Conservation (phyloP, 2,113 vertebrate genomes). For the Merops nubicus region DNA sequence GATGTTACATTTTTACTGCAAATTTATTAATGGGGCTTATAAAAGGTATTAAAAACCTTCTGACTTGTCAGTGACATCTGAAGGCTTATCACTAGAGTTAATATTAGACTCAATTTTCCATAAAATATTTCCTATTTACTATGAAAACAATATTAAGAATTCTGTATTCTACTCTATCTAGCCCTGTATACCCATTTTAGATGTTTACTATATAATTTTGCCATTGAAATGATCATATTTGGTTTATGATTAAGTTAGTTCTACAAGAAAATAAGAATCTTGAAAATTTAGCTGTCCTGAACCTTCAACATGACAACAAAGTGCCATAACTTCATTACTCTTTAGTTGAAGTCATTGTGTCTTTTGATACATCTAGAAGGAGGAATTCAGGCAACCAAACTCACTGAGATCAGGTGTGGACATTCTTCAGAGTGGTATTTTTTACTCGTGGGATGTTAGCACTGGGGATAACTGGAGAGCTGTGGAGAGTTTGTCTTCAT, state of each 20-base stretch:
- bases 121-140: not conserved
- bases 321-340: not conserved
- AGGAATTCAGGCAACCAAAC: not conserved
- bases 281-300: not conserved
- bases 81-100: not conserved
- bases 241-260: not conserved
- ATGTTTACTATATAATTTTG: not conserved
- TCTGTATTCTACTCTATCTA: not conserved
- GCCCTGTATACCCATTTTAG: not conserved
- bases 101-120: not conserved
- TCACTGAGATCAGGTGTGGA: not conserved
- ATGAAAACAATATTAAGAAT: not conserved
- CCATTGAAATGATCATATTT: not conserved
- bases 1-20: not conserved
- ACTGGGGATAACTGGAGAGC: not conserved
- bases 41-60: not conserved
- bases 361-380: not conserved
- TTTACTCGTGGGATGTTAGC: not conserved
- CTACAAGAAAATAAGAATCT: not conserved
- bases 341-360: not conserved
- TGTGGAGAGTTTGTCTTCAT: not conserved
- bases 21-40: not conserved
- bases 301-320: not conserved
- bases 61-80: not conserved
- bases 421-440: fast-evolving